Percentiles rank a stretch among this genome's conserved stretches.
Conservation (phyloP, 2,113 vertebrate genomes). For the Stigmatopora argus region DNA sequence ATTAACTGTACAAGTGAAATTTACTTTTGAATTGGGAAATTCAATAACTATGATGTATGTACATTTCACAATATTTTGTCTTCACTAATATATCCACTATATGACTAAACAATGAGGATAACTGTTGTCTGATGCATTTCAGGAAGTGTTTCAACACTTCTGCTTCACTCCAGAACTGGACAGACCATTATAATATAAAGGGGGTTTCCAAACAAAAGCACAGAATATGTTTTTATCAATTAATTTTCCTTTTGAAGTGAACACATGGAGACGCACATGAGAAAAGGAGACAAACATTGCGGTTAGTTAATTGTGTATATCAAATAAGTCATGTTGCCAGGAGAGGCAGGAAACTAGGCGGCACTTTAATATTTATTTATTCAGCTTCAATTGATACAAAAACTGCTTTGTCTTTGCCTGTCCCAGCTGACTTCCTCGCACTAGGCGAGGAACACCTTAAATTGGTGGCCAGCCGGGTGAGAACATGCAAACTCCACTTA, state of each 20-base stretch:
- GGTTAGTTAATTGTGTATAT: no score
- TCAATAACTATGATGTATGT: not conserved
- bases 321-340: conserved; percentile 40
- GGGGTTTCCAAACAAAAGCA: conserved; percentile 38
- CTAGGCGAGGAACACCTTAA: no score
- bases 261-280: conserved; percentile 65
- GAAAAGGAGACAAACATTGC: not conserved
- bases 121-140: conserved; percentile 13
- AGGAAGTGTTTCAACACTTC: conserved; percentile 52
- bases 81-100: not conserved
- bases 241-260: conserved; percentile 66
- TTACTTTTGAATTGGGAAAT: not conserved
- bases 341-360: conserved; percentile 66
- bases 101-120: not conserved
- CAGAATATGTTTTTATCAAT: conserved; percentile 34
- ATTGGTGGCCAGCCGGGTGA: conserved; percentile 49
- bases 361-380: conserved; percentile 76
- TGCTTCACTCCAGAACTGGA: conserved; percentile 48
- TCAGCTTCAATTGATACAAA: conserved; percentile 71
- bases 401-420: conserved; percentile 62
- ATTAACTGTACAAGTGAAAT: not conserved
- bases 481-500: conserved; percentile 21
- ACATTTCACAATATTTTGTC: not conserved
- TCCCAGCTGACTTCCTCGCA: conserved; percentile 49
- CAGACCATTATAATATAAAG: conserved; percentile 29